Conservation (phyloP, 2,113 vertebrate species). For the Gasterosteus nipponicus region DNA sequence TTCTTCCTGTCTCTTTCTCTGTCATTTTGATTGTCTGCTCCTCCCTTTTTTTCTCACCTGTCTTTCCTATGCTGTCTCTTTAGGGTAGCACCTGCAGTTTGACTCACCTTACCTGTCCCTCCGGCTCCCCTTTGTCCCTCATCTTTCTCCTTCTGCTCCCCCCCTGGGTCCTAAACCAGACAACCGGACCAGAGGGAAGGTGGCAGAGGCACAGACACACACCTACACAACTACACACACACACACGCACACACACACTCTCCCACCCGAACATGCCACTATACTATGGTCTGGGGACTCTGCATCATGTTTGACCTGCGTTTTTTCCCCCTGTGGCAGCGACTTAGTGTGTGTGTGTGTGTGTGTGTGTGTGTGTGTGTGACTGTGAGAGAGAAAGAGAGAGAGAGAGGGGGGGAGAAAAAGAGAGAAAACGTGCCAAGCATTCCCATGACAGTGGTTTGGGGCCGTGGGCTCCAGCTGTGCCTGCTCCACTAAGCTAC, state of each 20-base stretch:
- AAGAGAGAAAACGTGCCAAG: conserved; percentile 32
- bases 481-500: conserved; percentile 38
- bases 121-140: conserved; percentile 14
- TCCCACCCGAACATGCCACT: conserved; percentile 23
- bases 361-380: conserved; percentile 21
- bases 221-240: conserved; percentile 8
- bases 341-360: conserved; percentile 47
- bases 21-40: conserved; percentile 36
- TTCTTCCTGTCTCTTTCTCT: conserved; percentile 2
- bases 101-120: conserved; percentile 40
- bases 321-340: conserved; percentile 51
- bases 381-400: conserved; percentile 2
- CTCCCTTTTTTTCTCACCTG: conserved; percentile 21
- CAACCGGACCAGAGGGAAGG: conserved; percentile 47
- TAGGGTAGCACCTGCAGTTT: conserved; percentile 20
- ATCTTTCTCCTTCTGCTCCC: conserved; percentile 22
- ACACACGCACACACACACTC: not conserved
- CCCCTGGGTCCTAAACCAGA: conserved; percentile 55
- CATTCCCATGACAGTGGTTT: conserved; percentile 49
- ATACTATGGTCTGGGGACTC: conserved; percentile 47
- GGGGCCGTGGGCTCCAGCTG: conserved; percentile 56
- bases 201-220: conserved; percentile 37
- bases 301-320: conserved; percentile 66
- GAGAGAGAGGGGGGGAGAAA: not conserved
- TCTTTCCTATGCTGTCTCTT: conserved; percentile 25